Evolutionary conservation across 1,140 invertebrate species (phyloP).

Genomic region (Trachymyrmex septentrionalis): DNA sequence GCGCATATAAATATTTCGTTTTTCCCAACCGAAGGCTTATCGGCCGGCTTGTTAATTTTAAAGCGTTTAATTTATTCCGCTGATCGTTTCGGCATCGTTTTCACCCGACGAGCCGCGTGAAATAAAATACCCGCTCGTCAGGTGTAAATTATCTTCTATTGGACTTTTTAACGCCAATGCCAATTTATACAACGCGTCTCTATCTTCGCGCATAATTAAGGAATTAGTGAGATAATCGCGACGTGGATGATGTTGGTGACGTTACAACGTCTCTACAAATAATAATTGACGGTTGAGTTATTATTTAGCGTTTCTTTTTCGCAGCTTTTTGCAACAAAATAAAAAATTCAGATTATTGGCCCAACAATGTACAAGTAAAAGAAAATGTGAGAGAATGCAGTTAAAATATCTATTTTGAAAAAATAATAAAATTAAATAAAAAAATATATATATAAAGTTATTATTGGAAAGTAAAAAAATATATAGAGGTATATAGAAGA

Average conservation of each 20-base stretch:
- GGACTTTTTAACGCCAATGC: slow-evolving; percentile 65
- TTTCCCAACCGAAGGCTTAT: slow-evolving; percentile 68
- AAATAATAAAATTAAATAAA: neutral
- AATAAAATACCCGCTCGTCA: slow-evolving; percentile 55
- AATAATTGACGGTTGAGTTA: slow-evolving; percentile 23
- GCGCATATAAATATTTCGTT: slow-evolving; percentile 67
- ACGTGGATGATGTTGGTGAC: neutral
- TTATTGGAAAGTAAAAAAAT: neutral
- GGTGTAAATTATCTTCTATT: slow-evolving; percentile 64
- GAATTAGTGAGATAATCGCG: slow-evolving; percentile 16
- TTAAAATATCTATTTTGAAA: neutral
- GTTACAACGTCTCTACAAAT: slow-evolving; percentile 31
- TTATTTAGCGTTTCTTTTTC: neutral
- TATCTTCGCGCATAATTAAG: slow-evolving; percentile 44
- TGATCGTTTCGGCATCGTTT: neutral
- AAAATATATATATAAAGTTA: neutral
- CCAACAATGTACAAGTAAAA: neutral
- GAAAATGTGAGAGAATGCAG: too few species aligned
- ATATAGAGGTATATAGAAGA: neutral
- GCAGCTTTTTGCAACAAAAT: neutral
- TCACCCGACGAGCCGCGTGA: slow-evolving; percentile 17
- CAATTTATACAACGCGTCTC: slow-evolving; percentile 56
- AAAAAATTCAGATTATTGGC: neutral
- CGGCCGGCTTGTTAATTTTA: slow-evolving; percentile 70
- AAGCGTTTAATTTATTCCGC: slow-evolving; percentile 69